Conservation (phyloP, 2,797 vertebrate genomes). For the Buphagus erythrorhynchus region DNA sequence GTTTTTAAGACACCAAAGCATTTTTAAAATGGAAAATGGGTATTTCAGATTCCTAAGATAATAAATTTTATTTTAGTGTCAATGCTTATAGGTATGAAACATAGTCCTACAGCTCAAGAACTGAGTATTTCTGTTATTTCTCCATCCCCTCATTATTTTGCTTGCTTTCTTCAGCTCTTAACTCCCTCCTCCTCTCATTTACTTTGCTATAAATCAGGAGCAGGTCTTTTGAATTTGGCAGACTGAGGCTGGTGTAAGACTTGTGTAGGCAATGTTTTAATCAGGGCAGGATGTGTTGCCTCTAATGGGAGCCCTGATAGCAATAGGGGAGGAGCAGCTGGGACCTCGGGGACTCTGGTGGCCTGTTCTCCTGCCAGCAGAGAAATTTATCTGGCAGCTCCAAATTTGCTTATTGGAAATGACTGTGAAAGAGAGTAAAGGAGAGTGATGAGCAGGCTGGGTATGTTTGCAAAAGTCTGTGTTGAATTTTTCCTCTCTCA, state of each 20-base stretch:
- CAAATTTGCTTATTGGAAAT: neutral
- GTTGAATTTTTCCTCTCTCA: fast-evolving
- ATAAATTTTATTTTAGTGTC: fast-evolving
- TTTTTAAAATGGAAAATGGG: neutral
- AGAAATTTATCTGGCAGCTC: conserved; percentile 16
- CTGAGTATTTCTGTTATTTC: neutral
- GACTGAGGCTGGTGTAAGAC: neutral
- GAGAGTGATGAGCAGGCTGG: neutral
- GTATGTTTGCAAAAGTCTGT: neutral
- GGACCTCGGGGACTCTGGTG: neutral
- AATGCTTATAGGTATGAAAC: neutral
- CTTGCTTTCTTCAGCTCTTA: neutral
- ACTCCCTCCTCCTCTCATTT: neutral
- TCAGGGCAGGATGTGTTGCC: neutral
- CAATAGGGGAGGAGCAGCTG: conserved; percentile 15
- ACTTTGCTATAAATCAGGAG: neutral
- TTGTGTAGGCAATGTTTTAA: neutral
- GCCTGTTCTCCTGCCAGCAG: conserved; percentile 10
- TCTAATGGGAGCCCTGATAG: neutral
- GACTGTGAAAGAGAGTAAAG: neutral
- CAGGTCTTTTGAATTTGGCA: neutral
- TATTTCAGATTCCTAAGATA: neutral
- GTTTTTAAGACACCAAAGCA: neutral
- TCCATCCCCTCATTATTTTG: neutral
- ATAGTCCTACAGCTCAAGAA: neutral